Conservation (phyloP, 2,797 vertebrate species). For the Eulemur albifrons region DNA sequence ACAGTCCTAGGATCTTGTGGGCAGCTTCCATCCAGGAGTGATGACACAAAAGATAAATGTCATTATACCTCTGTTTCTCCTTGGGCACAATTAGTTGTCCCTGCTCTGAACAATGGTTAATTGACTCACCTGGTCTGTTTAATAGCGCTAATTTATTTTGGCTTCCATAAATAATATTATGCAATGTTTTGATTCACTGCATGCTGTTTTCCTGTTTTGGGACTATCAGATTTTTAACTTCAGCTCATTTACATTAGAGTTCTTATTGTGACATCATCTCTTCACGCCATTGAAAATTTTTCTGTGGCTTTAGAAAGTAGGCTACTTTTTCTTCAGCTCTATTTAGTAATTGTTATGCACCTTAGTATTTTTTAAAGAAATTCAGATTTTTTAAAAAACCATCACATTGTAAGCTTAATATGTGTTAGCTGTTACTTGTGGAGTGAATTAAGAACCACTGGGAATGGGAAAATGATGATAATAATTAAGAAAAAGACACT, state of each 20-base stretch:
- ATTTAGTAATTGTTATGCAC: background rate
- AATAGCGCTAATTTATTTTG: background rate
- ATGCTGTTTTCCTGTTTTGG: background rate
- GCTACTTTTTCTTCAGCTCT: background rate
- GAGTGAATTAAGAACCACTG: background rate
- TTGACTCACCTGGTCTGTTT: background rate
- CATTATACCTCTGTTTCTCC: background rate
- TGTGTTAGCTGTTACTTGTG: background rate
- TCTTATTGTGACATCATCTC: background rate
- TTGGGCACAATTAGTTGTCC: background rate
- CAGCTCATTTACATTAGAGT: background rate
- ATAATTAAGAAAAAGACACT: background rate
- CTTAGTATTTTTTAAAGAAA: background rate
- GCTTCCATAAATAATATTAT: background rate
- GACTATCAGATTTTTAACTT: background rate
- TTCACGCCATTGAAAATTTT: background rate
- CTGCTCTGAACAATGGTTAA: background rate
- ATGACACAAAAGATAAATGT: background rate
- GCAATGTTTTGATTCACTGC: background rate
- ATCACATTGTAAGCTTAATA: background rate
- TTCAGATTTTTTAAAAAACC: background rate
- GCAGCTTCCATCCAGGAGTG: background rate
- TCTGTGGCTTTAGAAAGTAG: background rate
- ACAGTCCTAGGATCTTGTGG: background rate
- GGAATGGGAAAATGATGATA: background rate